Evolutionary conservation across 2,797 vertebrate genomes (phyloP).

Genomic region (Onychomys arenicola): DNA sequence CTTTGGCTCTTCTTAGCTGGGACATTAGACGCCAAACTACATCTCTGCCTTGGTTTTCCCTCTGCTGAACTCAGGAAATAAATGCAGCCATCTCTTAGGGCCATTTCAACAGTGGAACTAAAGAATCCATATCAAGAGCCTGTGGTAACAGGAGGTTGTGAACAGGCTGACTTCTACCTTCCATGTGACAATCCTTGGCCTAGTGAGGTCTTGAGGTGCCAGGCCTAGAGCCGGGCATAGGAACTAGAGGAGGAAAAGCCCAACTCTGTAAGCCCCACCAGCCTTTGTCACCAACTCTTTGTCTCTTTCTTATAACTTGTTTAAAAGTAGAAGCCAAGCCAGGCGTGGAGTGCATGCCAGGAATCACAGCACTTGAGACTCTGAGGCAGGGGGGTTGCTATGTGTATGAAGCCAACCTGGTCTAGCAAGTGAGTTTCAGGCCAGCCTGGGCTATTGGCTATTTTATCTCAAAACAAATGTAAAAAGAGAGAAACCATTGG

Average conservation of each 20-base stretch:
- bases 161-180: background rate
- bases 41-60: background rate
- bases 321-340: background rate
- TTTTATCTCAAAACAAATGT: background rate
- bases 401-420: background rate
- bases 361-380: background rate
- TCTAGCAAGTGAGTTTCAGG: background rate
- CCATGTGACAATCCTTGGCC: background rate
- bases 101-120: background rate
- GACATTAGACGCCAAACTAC: background rate
- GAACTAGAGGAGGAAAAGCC: background rate
- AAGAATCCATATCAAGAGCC: background rate
- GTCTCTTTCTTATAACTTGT: background rate
- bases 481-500: background rate
- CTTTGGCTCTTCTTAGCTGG: background rate
- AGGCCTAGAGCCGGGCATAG: background rate
- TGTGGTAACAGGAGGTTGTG: background rate
- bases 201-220: background rate
- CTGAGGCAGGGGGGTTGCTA: no score
- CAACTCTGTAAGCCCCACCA: background rate
- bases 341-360: background rate
- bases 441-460: background rate
- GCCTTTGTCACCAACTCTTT: background rate
- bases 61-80: background rate
- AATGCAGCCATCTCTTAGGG: background rate